Conservation (phyloP, 2,797 vertebrate genomes). For the Oreochromis grahami region DNA sequence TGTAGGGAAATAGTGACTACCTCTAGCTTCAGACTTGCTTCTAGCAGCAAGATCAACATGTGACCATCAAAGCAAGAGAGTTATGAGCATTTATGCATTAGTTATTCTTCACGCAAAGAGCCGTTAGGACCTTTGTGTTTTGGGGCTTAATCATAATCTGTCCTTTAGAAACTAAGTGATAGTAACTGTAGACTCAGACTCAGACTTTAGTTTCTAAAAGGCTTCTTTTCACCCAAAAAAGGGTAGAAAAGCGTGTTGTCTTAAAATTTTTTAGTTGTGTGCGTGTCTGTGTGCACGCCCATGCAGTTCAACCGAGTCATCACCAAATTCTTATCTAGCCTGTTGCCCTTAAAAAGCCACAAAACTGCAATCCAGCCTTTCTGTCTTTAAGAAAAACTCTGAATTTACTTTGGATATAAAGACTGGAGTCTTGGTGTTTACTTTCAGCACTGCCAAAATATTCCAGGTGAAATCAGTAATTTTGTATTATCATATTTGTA, state of each 20-base stretch:
- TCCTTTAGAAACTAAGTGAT: neutral
- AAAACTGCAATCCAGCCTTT: neutral
- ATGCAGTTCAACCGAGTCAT: neutral
- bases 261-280: neutral
- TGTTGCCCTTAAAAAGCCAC: neutral
- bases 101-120: neutral
- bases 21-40: neutral
- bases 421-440: neutral
- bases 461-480: neutral
- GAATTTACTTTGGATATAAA: neutral
- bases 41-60: neutral
- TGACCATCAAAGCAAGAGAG: neutral
- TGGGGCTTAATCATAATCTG: neutral
- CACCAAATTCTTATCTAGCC: neutral
- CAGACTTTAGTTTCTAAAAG: neutral
- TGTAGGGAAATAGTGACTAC: neutral
- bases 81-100: neutral
- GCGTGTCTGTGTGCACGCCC: neutral
- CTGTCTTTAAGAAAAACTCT: neutral
- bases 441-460: neutral
- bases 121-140: neutral
- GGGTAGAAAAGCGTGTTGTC: neutral
- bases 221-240: neutral
- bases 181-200: neutral
- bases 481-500: neutral